Conservation (phyloP, 2,888 invertebrate genomes). For the Physocephala rufipes region DNA sequence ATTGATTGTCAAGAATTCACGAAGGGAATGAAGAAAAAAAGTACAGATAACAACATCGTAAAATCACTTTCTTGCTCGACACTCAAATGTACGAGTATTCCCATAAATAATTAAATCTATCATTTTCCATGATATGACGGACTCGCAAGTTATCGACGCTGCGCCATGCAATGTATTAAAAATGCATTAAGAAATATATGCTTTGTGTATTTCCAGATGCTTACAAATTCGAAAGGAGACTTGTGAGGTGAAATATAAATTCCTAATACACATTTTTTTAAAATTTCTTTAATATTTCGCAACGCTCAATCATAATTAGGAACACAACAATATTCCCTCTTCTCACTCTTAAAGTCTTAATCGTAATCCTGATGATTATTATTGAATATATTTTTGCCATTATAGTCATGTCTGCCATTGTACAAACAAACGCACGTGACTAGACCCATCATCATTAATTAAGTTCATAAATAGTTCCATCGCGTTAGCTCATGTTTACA, state of each 20-base stretch:
- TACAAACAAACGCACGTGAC: background rate
- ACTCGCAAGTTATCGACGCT: no score
- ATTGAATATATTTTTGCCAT: background rate
- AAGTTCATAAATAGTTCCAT: background rate
- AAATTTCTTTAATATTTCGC: background rate
- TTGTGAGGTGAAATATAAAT: no score
- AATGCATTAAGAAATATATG: no score
- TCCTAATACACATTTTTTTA: background rate
- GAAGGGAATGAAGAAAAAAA: background rate
- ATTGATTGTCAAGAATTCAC: background rate
- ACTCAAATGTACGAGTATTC: background rate
- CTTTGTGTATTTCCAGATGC: no score
- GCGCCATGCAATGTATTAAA: no score
- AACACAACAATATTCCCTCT: background rate
- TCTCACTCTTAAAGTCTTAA: background rate
- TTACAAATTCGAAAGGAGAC: no score
- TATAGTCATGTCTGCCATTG: background rate
- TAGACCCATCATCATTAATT: constrained; percentile 6
- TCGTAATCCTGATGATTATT: background rate
- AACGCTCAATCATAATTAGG: background rate
- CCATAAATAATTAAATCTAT: no score
- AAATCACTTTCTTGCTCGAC: background rate
- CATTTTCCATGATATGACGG: no score
- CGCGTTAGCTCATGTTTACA: background rate
- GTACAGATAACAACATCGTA: background rate